Base-by-base conservation (phyloP, 2,888 invertebrate species). In the Cerceris rybyensis region DNA sequence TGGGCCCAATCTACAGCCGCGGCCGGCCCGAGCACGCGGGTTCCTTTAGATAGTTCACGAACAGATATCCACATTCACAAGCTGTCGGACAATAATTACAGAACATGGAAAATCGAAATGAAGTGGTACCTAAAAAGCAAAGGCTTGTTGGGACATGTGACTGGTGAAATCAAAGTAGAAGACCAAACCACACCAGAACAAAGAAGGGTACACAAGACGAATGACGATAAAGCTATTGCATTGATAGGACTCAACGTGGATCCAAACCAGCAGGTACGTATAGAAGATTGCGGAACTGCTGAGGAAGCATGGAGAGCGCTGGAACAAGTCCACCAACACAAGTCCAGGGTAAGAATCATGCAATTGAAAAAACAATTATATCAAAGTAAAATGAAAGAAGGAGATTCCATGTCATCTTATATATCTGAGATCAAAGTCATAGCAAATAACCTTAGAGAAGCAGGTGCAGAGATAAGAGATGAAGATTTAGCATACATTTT, bases 291-390 rank as follows among this genome's bases (percentile, higher is more conserved):
- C 1, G 7, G 0, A 7, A 70, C 54, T 7, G 63, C 63, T n/a
- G 14, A 1, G 8, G 49, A 70, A 0, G 63, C 63, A 0, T 63
- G 70, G 55, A 39, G 8, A n/a, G 41, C 49, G 17, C 13, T 70
- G 0, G 41, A 63, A n/a, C 49, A 57, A 39, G 63, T 70, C 5
- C 70, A 63, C 9, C 63, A 70, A 57, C 63, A 49, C 0, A 70
- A 70, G 1, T 63, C 57, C 0, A 8, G 49, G 1, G 63, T 70
- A 14, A 39, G 63, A 16, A 70, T 63, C 0, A 2, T 70, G 0
- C 70, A 70, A 11, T 16, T 70, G 0, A 63, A 63, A 57, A 70
- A 16, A 9, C 41, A 63, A 16, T 57, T 70, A 0, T 13, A 70
- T 41, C 63, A 63, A 16, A 13, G 49, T 6, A 7, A 63, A 8